Base-by-base conservation (phyloP, 2,888 invertebrate species). In the Drosophila helvetica region DNA sequence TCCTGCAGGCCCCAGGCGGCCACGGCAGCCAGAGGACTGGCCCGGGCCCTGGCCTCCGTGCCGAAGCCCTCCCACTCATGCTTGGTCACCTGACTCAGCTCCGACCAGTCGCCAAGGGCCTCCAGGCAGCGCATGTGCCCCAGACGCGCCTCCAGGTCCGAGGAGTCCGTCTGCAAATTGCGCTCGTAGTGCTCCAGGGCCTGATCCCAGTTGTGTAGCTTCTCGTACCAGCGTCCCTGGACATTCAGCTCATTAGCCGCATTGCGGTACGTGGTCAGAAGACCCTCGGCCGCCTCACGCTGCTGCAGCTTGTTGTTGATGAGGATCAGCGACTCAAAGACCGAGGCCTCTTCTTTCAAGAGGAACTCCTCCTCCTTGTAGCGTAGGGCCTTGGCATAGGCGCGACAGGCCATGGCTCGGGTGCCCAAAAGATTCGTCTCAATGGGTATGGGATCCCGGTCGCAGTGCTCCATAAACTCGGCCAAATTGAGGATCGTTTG, bases 401-500 rank as follows among this genome's bases (percentile, higher is more conserved):
- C 94, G 74, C 98, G 94, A 90, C 98, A 98, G 68, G 97, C 96
- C 96, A 99, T 98, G 0, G 99, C 99, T 56, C 97, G 93, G 79
- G 98, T 96, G 0, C 99, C 98, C 0, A 99, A 93, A 55, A 98
- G 92, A 67, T 96, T 95, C 0, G 96, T 95, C 68, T 98, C 96
- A 68, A 99, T 94, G 0, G 99, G 98, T 72, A 99, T 92, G 0
- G 98, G 96, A 25, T 98, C 98, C 89, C 97, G 96, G 89, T 99
- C 99, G 89, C 99, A 99, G 90, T 99, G 99, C 88, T 99, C 99
- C 98, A 99, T 99, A 89, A 99, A 99, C 92, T 99, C 99, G 0
- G 99, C 99, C 73, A 99, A 93, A 93, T 99, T 99, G 15, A 99
- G 93, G 71, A 99, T 96, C 0, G 98, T 98, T 89, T 99, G 99